Evolutionary conservation across 1,140 invertebrate genomes (phyloP).

Genomic region (Physella acuta): DNA sequence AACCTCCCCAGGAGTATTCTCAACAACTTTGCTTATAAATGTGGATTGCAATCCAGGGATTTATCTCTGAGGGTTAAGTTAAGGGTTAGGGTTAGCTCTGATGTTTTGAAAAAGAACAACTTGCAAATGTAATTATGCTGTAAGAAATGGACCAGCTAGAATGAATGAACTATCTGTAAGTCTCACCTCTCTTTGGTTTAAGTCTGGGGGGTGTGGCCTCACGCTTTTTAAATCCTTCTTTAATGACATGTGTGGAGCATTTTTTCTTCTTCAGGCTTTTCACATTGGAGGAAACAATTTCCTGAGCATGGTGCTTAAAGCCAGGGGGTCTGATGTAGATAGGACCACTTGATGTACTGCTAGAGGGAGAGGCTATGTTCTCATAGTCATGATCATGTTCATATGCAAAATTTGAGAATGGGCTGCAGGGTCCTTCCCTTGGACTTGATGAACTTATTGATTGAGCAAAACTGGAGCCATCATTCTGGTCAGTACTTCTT

Average conservation of each 20-base stretch:
- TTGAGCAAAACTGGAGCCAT: background rate
- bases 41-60: too few relatives aligned
- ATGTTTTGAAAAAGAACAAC: too few relatives aligned
- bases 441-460: slow-evolving; percentile 26
- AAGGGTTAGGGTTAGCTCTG: too few relatives aligned
- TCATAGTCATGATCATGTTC: slow-evolving; percentile 57
- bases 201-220: slow-evolving; percentile 53
- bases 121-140: too few relatives aligned
- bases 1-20: too few relatives aligned
- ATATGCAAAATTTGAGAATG: slow-evolving; percentile 40
- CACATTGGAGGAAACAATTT: slow-evolving; percentile 31
- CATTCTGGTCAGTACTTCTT: background rate
- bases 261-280: slow-evolving; percentile 49
- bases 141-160: too few relatives aligned
- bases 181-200: slow-evolving; percentile 50
- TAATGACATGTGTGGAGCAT: slow-evolving; percentile 39
- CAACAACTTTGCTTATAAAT: too few relatives aligned
- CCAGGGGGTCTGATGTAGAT: slow-evolving; percentile 59
- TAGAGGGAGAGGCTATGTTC: slow-evolving; percentile 52
- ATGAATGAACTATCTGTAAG: background rate
- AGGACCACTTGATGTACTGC: slow-evolving; percentile 60
- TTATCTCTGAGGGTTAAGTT: too few relatives aligned
- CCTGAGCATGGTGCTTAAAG: slow-evolving; percentile 58
- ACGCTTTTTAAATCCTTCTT: slow-evolving; percentile 44
- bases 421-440: slow-evolving; percentile 9